Evolutionary conservation across 1,140 invertebrate genomes (phyloP), one percentile per base, ranked within the genome.

Genomic region (Drosophila sp.): DNA sequence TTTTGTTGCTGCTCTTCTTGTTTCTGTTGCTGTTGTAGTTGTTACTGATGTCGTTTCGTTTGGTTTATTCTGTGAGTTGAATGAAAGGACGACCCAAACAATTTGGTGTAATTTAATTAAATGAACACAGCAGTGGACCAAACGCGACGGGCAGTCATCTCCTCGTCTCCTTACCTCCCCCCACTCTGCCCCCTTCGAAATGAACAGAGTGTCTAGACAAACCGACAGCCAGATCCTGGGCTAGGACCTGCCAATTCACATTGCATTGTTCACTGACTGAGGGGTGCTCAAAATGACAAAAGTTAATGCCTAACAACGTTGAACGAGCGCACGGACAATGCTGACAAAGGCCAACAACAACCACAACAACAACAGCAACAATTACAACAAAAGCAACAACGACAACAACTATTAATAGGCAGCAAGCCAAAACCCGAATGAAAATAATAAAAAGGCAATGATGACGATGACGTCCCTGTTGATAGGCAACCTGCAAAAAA

Each of bases 31-130:
- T 54, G 13, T 61, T 36, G 38, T 29, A 29, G 38, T 40, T 61
- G 38, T 38, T 64, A 14, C 3, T 65, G 18, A n/a, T 41, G 18
- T 56, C 32, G 50, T 36, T 34, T 53, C 14, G 16, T 53, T 53
- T 53, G 38, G 14, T 62, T 32, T 72, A 43, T 25, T 50, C 41
- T 66, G 62, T 50, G 32, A 48, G 72, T 29, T 21, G 48, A 82
- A 65, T 71, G 58, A 62, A 76, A 70, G 46, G 72, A 67, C 72
- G 72, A 76, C 78, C 83, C 83, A 64, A 87, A 89, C 83, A 87
- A 87, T 89, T 89, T 89, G 79, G 76, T 80, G 79, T 89, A 89
- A 89, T 87, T 87, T 87, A 87, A 87, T 87, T 87, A 87, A 87
- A 89, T 83, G 83, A 79, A 73, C 83, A 87, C 83, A 87, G 83